Conservation (phyloP, 37 sponge, comb jelly and placozoan genomes). For the Halisarca cf. caerulea region DNA sequence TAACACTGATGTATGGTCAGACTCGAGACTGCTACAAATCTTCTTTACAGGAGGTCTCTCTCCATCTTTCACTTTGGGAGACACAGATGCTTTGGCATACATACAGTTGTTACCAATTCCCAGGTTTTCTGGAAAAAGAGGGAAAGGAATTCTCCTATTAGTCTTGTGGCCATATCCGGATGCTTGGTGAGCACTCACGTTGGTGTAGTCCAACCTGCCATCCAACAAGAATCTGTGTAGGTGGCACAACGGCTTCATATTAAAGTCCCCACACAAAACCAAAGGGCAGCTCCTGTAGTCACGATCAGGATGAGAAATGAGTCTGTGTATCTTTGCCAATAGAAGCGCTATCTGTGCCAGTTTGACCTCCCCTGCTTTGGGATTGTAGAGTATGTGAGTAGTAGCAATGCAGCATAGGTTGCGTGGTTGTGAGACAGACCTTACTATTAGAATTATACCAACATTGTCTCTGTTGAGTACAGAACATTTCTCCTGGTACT, state of each 20-base stretch:
- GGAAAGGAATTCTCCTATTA: constrained; percentile 47
- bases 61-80: too few species aligned
- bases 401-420: constrained; percentile 81
- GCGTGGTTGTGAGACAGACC: neutral
- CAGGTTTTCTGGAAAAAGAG: constrained; percentile 56
- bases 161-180: constrained; percentile 50
- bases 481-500: constrained; percentile 42
- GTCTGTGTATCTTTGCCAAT: constrained; percentile 76
- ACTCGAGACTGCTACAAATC: too few species aligned
- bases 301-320: constrained; percentile 26
- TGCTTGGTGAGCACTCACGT: constrained; percentile 51
- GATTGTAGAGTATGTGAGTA: constrained; percentile 96
- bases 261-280: constrained; percentile 89
- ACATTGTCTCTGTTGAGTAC: constrained; percentile 89
- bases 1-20: too few species aligned
- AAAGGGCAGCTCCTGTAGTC: constrained; percentile 33
- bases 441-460: constrained; percentile 58
- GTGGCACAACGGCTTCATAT: constrained; percentile 72
- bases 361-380: constrained; percentile 96
- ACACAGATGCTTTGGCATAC: constrained; percentile 9
- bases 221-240: constrained; percentile 67
- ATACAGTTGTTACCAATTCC: constrained; percentile 58
- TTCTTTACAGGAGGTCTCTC: too few species aligned
- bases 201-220: constrained; percentile 71
- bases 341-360: constrained; percentile 86